A percentile compares a stretch with the other conserved stretches of the same genome.
These are phyloP conservation scores for Nannoperca australis DNA, from an alignment of 2,797 vertebrate species.

Conservation along the genomic window DNA sequence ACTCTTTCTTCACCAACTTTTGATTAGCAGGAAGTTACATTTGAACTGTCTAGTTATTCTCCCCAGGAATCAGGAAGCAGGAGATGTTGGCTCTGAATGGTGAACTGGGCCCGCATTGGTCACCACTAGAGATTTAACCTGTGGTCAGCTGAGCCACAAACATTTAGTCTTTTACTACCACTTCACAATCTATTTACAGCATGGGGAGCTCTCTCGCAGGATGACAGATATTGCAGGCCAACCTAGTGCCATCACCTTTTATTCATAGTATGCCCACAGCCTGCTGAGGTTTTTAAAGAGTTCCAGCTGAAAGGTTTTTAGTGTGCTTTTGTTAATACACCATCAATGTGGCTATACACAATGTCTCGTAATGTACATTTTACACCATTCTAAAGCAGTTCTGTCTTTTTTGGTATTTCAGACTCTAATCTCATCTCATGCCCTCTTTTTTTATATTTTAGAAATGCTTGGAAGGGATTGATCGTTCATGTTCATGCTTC, in stretches of 20 bases:
- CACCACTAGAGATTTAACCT: slow-evolving; percentile 37
- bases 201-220: slow-evolving; percentile 4
- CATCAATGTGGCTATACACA: neutral
- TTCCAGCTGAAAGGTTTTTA: neutral
- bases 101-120: slow-evolving; percentile 15
- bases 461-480: slow-evolving; percentile 32
- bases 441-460: slow-evolving; percentile 4
- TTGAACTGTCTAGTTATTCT: slow-evolving; percentile 19
- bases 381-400: neutral
- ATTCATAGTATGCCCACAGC: neutral
- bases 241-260: slow-evolving; percentile 12
- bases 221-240: neutral
- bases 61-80: slow-evolving; percentile 25
- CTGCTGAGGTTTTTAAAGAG: neutral
- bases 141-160: slow-evolving; percentile 42
- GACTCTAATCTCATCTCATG: neutral
- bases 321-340: neutral
- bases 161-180: slow-evolving; percentile 35
- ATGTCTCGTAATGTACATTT: neutral
- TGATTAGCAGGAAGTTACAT: neutral
- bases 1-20: neutral
- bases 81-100: slow-evolving; percentile 32
- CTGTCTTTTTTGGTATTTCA: neutral
- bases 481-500: neutral
- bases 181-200: slow-evolving; percentile 45